Evolutionary conservation across 30 jellyfish, hydroid and myxozoan species (phyloP), one percentile per base, ranked within the genome.

Genomic region (Turritopsis dohrnii): DNA sequence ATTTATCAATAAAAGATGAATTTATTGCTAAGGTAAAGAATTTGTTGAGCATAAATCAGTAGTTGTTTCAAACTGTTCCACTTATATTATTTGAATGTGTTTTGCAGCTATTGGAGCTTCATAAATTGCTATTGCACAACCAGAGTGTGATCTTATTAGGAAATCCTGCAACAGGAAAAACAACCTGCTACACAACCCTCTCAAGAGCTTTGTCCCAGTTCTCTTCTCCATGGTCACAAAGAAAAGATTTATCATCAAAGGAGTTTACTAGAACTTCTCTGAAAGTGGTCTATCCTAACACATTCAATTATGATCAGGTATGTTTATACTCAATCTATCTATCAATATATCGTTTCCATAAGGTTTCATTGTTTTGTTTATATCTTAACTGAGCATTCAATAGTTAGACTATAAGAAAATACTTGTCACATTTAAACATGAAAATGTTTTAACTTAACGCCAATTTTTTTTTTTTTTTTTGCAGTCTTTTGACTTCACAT

Each of bases 191-290:
- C 86, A 85, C 82, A 75, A 89, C 96, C 52, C 90, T 89, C 0
- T 84, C 88, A 25, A 88, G 96, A 5, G 86, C 96, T 1, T 66
- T 89, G 65, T 89, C 91, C 66, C 96, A 89, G 90, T 89, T 89
- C 84, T 85, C 81, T 72, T 89, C 94, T 53, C 75, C 88, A 1
- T 89, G 96, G 96, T 71, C 88, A 16, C 82, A 66, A 80, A 66
- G 22, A 54, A 53, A 65, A 25, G 83, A 79, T 7, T 17, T 26
- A 21, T 17, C 52, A 24, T 71, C 30, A 22, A 74, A 71, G 13
- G 29, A 3, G 3, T 79, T 27, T 9, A 26, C 88, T 24, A 74
- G 85, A 65, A 88, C 82, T 7, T 79, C 83, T 24, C 85, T 88
- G 21, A 72, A 88, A 13, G 81, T 85, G 24, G 69, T 88, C 74